Conservation (phyloP, 2,888 invertebrate species). For the Cabera pusaria region DNA sequence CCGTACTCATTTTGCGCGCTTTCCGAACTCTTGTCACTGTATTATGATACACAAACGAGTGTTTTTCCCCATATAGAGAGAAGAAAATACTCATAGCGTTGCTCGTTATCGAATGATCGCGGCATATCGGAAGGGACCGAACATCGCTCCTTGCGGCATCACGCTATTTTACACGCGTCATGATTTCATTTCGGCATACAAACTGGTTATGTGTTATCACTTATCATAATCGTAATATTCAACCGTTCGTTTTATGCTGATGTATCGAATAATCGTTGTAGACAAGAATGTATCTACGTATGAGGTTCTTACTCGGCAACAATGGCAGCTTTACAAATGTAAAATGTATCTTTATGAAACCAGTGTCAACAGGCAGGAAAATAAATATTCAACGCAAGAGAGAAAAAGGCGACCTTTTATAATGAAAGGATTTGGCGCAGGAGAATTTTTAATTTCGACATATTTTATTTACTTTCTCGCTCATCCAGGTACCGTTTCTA, state of each 20-base stretch:
- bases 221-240: conserved; percentile 39
- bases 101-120: conserved; percentile 67
- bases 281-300: conserved; percentile 10
- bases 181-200: conserved; percentile 37
- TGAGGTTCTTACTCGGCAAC: neutral
- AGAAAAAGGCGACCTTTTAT: conserved; percentile 7
- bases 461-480: conserved; percentile 7
- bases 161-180: conserved; percentile 26
- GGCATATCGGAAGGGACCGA: conserved; percentile 49
- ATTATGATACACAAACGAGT: conserved; percentile 37
- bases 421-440: conserved; percentile 10
- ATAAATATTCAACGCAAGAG: neutral
- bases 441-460: conserved; percentile 13
- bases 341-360: conserved; percentile 5
- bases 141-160: conserved; percentile 28
- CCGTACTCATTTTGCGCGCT: conserved; percentile 62
- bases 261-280: conserved; percentile 23
- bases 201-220: conserved; percentile 41
- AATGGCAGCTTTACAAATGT: conserved; percentile 1
- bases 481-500: conserved; percentile 11
- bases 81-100: conserved; percentile 49
- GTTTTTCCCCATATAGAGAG: conserved; percentile 30
- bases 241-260: conserved; percentile 28
- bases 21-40: conserved; percentile 47
- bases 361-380: conserved; percentile 1